A percentile compares a stretch with the other conserved stretches of the same genome.
Evolutionary conservation across 1,140 invertebrate genomes (phyloP).

Genomic region (Nasonia giraulti): DNA sequence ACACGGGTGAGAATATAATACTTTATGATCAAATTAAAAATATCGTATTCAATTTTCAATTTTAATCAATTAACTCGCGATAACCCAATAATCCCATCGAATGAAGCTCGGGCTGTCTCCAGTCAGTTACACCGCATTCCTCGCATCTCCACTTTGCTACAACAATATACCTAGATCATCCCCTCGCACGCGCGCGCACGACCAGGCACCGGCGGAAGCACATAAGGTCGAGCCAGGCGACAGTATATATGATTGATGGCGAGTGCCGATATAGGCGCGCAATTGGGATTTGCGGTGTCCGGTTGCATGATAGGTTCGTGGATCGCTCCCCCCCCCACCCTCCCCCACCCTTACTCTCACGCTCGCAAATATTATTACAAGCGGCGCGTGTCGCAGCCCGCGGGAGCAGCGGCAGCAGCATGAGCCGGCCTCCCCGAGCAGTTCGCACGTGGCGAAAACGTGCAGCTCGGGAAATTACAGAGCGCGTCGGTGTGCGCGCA

Average conservation of each 20-base stretch:
- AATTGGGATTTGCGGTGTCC: conserved; percentile 10
- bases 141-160: not conserved
- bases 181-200: not conserved
- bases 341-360: not conserved
- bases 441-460: conserved; percentile 23
- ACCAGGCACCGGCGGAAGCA: not conserved
- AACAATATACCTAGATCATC: not conserved
- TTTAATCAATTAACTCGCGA: too few species aligned
- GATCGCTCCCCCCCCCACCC: not conserved
- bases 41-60: too few species aligned
- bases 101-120: not conserved
- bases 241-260: conserved; percentile 1
- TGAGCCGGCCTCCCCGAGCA: not conserved
- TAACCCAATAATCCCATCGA: not conserved
- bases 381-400: not conserved
- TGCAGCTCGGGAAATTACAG: conserved; percentile 38
- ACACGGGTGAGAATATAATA: too few species aligned
- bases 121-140: not conserved
- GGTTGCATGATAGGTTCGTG: not conserved
- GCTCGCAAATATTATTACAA: conserved; percentile 23
- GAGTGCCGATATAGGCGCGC: not conserved
- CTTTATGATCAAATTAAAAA: too few species aligned
- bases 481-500: not conserved
- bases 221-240: not conserved
- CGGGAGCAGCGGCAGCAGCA: not conserved